phyloP scores from a whole-genome alignment of 2,888 invertebrate species.

The Campoletis raptor region DNA sequence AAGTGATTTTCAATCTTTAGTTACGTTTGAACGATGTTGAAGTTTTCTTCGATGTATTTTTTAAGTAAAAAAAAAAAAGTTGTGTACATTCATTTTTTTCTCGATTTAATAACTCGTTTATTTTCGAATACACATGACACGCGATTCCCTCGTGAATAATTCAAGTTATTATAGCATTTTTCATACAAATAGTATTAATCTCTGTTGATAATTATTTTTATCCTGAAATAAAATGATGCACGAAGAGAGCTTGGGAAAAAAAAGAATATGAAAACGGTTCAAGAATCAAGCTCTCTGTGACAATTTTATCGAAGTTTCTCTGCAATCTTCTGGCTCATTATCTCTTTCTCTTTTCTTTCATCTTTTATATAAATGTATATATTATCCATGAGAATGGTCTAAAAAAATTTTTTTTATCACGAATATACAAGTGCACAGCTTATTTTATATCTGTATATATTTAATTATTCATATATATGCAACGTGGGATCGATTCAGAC shows the following conservation, averaged over 20 bases:
- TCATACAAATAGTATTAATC: neutral
- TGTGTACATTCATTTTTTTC: neutral
- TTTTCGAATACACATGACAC: neutral
- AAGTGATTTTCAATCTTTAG: neutral
- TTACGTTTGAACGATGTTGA: too few relatives aligned
- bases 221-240: neutral
- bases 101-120: neutral
- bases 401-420: conserved; percentile 7
- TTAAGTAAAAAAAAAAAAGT: too few relatives aligned
- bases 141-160: conserved; percentile 18
- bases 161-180: conserved; percentile 1
- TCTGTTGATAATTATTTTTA: conserved; percentile 3
- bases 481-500: conserved; percentile 17
- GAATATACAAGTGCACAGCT: neutral
- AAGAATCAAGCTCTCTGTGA: conserved; percentile 14
- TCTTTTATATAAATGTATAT: neutral
- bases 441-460: neutral
- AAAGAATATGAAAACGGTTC: neutral
- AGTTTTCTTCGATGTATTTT: too few relatives aligned
- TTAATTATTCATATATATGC: conserved; percentile 6
- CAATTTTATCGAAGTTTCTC: conserved; percentile 45
- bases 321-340: conserved; percentile 5
- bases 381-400: neutral
- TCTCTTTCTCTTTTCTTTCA: conserved; percentile 36
- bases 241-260: neutral